A percentile compares a stretch with the other conserved stretches of the same genome.
Conservation (phyloP, 2,888 invertebrate species). For the Catonia carolina region DNA sequence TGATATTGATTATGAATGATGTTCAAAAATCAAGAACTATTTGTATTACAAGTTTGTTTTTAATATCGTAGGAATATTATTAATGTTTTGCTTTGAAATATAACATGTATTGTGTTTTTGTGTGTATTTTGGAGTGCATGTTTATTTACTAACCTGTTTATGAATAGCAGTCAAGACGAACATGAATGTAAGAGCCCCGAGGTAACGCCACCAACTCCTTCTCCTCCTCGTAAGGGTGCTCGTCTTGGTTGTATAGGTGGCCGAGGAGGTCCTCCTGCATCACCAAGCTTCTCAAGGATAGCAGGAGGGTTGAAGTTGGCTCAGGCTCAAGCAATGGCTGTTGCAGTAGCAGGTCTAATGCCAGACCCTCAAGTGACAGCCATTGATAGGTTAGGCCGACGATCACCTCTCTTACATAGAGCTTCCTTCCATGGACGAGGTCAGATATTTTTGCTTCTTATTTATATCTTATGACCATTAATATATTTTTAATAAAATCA, state of each 20-base stretch:
- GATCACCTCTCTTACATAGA: constrained; percentile 45
- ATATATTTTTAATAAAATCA: no score
- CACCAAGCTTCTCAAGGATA: constrained; percentile 49
- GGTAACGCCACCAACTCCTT: constrained; percentile 22
- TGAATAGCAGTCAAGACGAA: constrained; percentile 28
- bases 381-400: constrained; percentile 28
- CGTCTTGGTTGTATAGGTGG: constrained; percentile 26
- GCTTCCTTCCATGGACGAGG: constrained; percentile 61
- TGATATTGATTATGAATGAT: no score
- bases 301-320: constrained; percentile 64
- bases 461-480: no score
- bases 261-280: constrained; percentile 31
- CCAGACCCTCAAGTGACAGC: constrained; percentile 44
- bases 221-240: constrained; percentile 27
- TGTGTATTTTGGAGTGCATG: no score
- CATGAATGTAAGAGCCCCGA: constrained; percentile 18
- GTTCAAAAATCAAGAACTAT: no score
- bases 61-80: no score
- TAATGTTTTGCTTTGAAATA: no score
- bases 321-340: constrained; percentile 65
- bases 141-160: not conserved
- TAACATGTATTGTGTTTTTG: no score
- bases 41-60: no score
- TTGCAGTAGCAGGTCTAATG: constrained; percentile 59
- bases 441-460: constrained; percentile 39